A percentile compares a stretch with the other conserved stretches of the same genome.
Conservation (phyloP, 1,140 invertebrate species). For the Drosophila sp. region DNA sequence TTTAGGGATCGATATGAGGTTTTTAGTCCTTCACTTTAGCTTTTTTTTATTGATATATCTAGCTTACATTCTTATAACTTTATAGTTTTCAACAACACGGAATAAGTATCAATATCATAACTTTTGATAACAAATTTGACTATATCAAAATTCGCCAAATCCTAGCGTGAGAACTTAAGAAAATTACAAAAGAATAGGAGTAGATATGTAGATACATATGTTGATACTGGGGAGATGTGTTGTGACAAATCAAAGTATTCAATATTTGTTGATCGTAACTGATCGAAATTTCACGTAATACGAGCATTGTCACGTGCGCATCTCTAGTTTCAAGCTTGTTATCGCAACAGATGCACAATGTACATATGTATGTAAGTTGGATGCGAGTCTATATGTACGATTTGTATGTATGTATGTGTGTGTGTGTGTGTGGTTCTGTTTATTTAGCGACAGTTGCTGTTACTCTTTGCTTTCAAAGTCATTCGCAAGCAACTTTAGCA, state of each 20-base stretch:
- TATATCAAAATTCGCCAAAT: neutral
- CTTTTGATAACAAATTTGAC: neutral
- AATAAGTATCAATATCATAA: neutral
- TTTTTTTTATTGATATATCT: too few species aligned
- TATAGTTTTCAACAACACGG: too few species aligned
- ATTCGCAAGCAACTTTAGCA: conserved; percentile 36
- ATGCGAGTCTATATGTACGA: too few species aligned
- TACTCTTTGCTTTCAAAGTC: conserved; percentile 46
- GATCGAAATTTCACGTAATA: conserved; percentile 4
- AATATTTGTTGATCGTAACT: conserved; percentile 3
- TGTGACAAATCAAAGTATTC: neutral
- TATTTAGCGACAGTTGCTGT: conserved; percentile 29
- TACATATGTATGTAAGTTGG: neutral
- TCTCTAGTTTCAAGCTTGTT: conserved; percentile 46
- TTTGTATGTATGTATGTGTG: conserved; percentile 1
- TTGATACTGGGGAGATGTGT: too few species aligned
- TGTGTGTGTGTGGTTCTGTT: conserved; percentile 11
- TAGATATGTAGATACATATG: neutral
- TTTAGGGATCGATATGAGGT: too few species aligned
- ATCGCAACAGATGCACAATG: conserved; percentile 45
- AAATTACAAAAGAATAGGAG: neutral
- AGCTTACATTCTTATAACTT: too few species aligned
- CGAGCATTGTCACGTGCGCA: conserved; percentile 31
- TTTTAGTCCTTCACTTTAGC: too few species aligned
- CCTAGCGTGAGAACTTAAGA: neutral